A percentile compares a stretch with the other conserved stretches of the same genome.
These are phyloP conservation scores for Chionodraco myersi DNA, from an alignment of 2,113 vertebrate genomes.

Conservation along the genomic window DNA sequence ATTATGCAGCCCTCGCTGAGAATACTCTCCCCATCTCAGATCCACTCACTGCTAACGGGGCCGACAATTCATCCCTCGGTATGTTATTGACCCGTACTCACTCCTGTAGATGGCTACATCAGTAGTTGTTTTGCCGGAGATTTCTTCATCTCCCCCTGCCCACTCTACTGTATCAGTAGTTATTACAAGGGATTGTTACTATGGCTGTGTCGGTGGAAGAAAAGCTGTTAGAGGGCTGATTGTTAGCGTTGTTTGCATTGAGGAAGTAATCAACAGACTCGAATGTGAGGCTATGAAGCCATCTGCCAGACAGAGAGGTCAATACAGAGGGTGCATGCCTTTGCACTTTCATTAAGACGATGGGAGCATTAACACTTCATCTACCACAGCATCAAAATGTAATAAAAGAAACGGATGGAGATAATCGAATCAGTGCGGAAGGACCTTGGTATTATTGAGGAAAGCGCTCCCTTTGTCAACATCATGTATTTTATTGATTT, in stretches of 20 bases:
- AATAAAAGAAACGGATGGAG: constrained; percentile 26
- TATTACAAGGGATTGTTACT: constrained; percentile 69
- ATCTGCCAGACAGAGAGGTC: constrained; percentile 61
- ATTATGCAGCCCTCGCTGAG: constrained; percentile 44
- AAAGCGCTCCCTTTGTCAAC: constrained; percentile 28
- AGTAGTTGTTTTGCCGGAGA: constrained; percentile 52
- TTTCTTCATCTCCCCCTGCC: constrained; percentile 62
- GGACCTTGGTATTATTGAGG: constrained; percentile 17
- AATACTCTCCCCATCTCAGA: constrained; percentile 47
- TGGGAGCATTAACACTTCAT: constrained; percentile 32
- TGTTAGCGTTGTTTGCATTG: constrained; percentile 76
- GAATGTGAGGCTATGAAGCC: constrained; percentile 44
- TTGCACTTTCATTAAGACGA: constrained; percentile 43
- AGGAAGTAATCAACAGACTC: constrained; percentile 46
- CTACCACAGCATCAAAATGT: constrained; percentile 5
- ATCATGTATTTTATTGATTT: constrained; percentile 47
- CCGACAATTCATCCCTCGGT: constrained; percentile 53
- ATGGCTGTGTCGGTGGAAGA: constrained; percentile 53
- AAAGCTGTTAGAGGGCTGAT: constrained; percentile 68
- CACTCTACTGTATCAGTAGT: constrained; percentile 68
- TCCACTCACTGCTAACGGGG: constrained; percentile 43
- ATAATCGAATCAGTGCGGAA: constrained; percentile 20
- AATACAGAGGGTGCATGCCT: constrained; percentile 46
- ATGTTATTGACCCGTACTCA: constrained; percentile 70
- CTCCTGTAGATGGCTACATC: constrained; percentile 53